Evolutionary conservation across 2,888 invertebrate species (phyloP).

Genomic region (Torymus tubicola): DNA sequence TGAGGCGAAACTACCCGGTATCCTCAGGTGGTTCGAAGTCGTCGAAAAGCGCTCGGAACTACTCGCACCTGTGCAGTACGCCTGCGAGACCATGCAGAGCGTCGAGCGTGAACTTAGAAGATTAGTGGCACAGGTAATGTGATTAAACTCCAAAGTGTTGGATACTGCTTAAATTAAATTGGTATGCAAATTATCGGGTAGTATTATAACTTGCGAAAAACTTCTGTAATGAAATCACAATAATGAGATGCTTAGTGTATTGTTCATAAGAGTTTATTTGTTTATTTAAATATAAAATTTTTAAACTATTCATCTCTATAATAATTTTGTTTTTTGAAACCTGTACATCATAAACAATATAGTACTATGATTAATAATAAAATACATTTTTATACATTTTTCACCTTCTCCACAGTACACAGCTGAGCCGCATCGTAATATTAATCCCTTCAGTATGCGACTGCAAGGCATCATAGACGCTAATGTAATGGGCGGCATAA

Average conservation of each 20-base stretch:
- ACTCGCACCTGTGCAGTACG: conserved; percentile 90
- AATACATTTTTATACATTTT: background rate
- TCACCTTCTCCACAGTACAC: conserved; percentile 80
- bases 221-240: too few species aligned
- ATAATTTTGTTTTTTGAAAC: background rate
- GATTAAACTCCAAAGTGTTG: background rate
- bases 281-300: too few species aligned
- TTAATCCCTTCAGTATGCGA: conserved; percentile 95
- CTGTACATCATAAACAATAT: too few species aligned
- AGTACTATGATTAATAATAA: too few species aligned
- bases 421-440: conserved; percentile 88
- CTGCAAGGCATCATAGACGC: conserved; percentile 96
- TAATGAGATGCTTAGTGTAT: too few species aligned
- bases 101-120: conserved; percentile 91
- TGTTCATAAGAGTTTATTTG: too few species aligned
- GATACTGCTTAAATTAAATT: background rate
- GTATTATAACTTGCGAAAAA: background rate
- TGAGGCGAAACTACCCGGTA: conserved; percentile 90
- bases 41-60: conserved; percentile 85
- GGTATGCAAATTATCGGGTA: background rate
- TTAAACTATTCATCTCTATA: background rate
- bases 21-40: conserved; percentile 95
- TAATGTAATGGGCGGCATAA: conserved; percentile 95
- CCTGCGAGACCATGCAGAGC: conserved; percentile 95
- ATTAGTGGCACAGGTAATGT: conserved; percentile 79